Evolutionary conservation across 2,797 vertebrate species (phyloP).

Genomic region (Intellagama lesueurii): DNA sequence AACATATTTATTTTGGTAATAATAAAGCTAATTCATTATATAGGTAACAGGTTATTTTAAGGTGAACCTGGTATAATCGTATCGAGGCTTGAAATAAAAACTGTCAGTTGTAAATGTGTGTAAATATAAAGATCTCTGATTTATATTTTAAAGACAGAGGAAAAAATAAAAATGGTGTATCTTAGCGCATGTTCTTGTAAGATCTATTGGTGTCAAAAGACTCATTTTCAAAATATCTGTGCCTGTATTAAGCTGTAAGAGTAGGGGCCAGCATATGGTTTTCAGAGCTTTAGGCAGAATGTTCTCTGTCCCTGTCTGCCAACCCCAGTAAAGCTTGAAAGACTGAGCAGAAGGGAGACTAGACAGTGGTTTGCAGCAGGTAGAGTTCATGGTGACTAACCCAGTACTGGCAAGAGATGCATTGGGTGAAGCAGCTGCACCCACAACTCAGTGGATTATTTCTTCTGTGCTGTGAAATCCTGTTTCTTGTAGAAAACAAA

Average conservation of each 20-base stretch:
- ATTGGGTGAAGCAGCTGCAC: background rate
- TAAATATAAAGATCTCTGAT: background rate
- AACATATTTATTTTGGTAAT: slow-evolving; percentile 14
- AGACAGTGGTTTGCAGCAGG: background rate
- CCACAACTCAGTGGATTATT: background rate
- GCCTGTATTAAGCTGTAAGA: fast-evolving
- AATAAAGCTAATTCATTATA: slow-evolving; percentile 2
- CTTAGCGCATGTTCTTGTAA: slow-evolving; percentile 12
- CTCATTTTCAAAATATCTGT: slow-evolving; percentile 9
- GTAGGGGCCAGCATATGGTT: background rate
- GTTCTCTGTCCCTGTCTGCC: background rate
- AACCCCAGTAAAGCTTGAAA: background rate
- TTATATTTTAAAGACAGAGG: background rate
- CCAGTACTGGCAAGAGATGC: background rate
- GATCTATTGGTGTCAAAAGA: background rate
- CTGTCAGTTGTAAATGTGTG: background rate
- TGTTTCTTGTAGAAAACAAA: no score
- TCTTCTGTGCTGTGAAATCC: background rate
- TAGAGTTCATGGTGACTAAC: background rate
- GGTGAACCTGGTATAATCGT: background rate
- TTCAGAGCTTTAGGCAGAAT: background rate
- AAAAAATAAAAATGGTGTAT: background rate
- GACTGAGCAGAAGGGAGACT: background rate
- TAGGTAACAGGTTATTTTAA: background rate
- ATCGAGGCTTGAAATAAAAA: background rate